A percentile compares a stretch with the other conserved stretches of the same genome.
Conservation (phyloP, 2,888 invertebrate species). For the Nowickia ferox region DNA sequence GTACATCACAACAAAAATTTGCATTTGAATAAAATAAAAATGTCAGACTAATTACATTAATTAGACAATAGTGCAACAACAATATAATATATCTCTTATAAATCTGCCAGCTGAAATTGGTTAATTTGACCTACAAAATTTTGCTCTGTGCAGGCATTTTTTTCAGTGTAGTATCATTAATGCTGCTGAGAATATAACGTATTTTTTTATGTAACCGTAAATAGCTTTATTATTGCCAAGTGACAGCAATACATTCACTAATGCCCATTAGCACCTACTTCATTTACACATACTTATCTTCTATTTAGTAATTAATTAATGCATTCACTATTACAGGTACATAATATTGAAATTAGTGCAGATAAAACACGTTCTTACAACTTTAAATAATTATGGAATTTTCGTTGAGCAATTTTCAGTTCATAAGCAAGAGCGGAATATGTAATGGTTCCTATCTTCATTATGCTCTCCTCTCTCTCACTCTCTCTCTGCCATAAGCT, state of each 20-base stretch:
- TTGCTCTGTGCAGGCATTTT: neutral
- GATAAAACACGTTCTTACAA: neutral
- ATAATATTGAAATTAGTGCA: neutral
- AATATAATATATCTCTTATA: too few species aligned
- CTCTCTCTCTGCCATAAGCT: too few species aligned
- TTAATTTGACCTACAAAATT: neutral
- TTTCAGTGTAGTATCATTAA: neutral
- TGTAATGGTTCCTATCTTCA: too few species aligned
- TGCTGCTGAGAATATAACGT: too few species aligned
- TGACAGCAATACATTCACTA: conserved; percentile 38
- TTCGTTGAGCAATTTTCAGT: too few species aligned
- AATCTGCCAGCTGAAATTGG: too few species aligned
- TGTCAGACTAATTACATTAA: too few species aligned
- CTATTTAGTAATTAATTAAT: conserved; percentile 41
- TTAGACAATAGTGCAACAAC: too few species aligned
- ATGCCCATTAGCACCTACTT: conserved; percentile 33
- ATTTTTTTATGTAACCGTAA: conserved; percentile 41
- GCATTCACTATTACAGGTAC: neutral
- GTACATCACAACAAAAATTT: too few species aligned
- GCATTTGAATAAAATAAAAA: too few species aligned
- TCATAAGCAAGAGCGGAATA: too few species aligned
- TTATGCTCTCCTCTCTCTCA: too few species aligned
- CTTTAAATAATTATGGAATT: neutral
- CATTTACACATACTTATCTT: neutral
- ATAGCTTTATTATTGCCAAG: conserved; percentile 36